Percentiles rank a stretch among this genome's conserved stretches.
These are phyloP conservation scores for Brotogeris chrysoptera DNA, from an alignment of 2,797 vertebrate genomes.

Conservation along the genomic window DNA sequence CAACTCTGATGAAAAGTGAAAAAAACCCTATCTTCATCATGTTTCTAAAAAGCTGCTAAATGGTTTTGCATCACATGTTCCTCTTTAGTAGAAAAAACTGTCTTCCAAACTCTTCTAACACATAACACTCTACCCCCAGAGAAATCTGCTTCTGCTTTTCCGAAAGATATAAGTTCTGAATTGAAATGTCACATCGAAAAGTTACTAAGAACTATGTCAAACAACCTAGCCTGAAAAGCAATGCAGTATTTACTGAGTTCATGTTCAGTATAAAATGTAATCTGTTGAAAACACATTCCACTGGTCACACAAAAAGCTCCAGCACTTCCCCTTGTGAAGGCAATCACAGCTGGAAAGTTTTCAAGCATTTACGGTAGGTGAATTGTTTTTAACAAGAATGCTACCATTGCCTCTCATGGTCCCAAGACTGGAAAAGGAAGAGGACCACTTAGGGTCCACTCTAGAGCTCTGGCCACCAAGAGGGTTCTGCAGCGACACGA, in stretches of 20 bases:
- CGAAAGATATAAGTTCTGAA: background rate
- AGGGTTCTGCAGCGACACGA: fast-evolving
- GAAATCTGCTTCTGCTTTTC: slow-evolving; percentile 29
- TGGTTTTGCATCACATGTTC: slow-evolving; percentile 30
- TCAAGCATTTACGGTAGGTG: background rate
- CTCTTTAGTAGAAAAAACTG: background rate
- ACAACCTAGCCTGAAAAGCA: background rate
- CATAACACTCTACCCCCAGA: background rate
- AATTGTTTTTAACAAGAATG: background rate
- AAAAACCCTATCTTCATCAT: background rate
- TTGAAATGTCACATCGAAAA: slow-evolving; percentile 5
- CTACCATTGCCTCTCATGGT: background rate
- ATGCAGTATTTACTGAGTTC: background rate
- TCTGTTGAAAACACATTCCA: background rate
- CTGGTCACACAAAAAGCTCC: background rate
- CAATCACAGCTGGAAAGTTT: background rate
- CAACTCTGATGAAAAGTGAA: background rate
- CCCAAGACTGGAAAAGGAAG: background rate
- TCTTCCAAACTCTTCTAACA: slow-evolving; percentile 3
- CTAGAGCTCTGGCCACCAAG: background rate
- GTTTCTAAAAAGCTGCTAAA: background rate
- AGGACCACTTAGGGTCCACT: background rate
- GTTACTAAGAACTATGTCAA: background rate
- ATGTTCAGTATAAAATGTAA: background rate
- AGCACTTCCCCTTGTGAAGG: background rate